Conservation (phyloP, 2,888 invertebrate genomes). For the Tetranychus piercei region DNA sequence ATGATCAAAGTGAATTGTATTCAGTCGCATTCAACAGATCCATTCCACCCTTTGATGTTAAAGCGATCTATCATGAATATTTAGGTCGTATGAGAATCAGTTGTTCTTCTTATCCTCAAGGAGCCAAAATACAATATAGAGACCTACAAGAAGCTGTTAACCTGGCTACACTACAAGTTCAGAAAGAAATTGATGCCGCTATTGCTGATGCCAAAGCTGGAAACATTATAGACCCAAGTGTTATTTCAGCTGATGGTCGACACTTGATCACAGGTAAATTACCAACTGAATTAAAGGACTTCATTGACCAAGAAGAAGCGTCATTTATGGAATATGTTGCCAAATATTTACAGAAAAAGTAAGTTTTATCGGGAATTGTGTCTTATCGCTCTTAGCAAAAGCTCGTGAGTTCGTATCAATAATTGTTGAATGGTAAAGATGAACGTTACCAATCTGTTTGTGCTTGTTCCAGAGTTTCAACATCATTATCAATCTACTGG, state of each 20-base stretch:
- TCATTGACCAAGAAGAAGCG: slow-evolving; percentile 18
- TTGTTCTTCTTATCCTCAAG: background rate
- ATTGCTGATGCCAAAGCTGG: background rate
- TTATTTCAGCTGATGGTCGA: slow-evolving; percentile 3
- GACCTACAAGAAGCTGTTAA: background rate
- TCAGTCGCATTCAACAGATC: background rate
- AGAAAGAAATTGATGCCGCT: background rate
- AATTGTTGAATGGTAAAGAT: background rate
- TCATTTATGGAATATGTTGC: slow-evolving; percentile 18
- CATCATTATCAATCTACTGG: no score
- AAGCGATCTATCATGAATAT: background rate
- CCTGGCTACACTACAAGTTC: background rate
- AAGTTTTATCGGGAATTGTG: background rate
- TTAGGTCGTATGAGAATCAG: background rate
- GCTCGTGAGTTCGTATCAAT: background rate
- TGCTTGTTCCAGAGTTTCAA: no score
- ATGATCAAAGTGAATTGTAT: background rate
- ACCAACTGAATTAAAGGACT: background rate
- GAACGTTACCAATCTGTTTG: no score
- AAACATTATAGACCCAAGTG: background rate
- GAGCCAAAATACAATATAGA: no score
- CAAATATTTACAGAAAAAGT: slow-evolving; percentile 18
- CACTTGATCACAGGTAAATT: background rate
- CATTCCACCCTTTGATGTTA: background rate
- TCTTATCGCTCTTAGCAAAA: background rate